A percentile compares a stretch with the other conserved stretches of the same genome.
Conservation (phyloP, 2,888 invertebrate genomes). For the Romanomermis culicivorax region DNA sequence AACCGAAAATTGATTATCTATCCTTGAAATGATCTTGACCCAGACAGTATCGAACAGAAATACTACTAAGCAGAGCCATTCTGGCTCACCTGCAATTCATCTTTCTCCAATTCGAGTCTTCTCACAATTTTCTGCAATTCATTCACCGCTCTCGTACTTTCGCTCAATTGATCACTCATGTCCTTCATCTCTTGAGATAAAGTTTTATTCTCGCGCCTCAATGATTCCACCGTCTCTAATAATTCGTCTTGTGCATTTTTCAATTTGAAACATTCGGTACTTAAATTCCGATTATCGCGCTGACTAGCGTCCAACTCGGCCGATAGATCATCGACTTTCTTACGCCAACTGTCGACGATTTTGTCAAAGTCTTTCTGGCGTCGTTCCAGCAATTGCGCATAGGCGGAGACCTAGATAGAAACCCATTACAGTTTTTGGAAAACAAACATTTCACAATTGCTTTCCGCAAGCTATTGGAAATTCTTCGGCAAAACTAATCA, state of each 20-base stretch:
- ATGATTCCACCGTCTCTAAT: constrained; percentile 60
- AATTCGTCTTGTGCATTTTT: constrained; percentile 40
- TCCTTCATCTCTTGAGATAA: constrained; percentile 95
- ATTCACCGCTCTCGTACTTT: constrained; percentile 80
- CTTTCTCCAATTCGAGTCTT: constrained; percentile 94
- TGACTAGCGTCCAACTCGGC: constrained; percentile 95
- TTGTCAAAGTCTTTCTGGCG: constrained; percentile 99
- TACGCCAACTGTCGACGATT: constrained; percentile 98
- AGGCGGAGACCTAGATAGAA: neutral
- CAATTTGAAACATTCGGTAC: constrained; percentile 96
- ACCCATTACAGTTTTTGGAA: no score
- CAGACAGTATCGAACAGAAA: no score
- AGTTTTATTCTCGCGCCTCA: constrained; percentile 98
- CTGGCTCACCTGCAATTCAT: constrained; percentile 86
- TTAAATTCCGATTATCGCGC: constrained; percentile 97
- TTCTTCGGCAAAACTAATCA: no score
- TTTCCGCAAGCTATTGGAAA: no score
- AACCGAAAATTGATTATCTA: no score
- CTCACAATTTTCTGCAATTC: constrained; percentile 97
- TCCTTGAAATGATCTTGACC: no score
- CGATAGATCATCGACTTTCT: constrained; percentile 86
- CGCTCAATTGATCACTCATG: constrained; percentile 93
- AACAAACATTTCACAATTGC: no score
- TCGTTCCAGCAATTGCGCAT: constrained; percentile 59
- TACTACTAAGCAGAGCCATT: no score